Evolutionary conservation across 2,888 invertebrate genomes (phyloP), one percentile per base, ranked within the genome.

Genomic region (Bombylius major): DNA sequence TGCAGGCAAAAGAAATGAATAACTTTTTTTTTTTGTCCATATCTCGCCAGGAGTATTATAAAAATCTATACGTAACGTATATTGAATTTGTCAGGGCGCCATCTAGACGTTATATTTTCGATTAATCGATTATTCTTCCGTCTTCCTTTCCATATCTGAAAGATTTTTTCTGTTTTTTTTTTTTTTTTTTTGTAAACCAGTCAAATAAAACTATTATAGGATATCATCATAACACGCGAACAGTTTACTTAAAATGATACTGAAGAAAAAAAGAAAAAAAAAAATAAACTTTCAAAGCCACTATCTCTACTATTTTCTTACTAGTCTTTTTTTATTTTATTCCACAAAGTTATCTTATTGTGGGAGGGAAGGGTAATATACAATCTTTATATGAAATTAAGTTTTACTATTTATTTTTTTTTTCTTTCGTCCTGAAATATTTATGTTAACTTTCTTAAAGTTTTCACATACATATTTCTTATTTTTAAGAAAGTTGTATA

Each of bases 51-150:
- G 39, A 42, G 39, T 11, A 23, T 23, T 23, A 23, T 23, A 23
- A 23, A 23, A 23, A 23, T 23, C 23, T 23, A n/a, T n/a, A 23
- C 23, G 23, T 23, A 23, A 23, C 23, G 11, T 11, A 11, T 42
- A 50, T 39, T 53, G 54, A 23, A 54, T 57, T 42, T 50, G 54
- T 56, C 51, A 52, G 61, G 85, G 84, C 84, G 84, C 85, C 85
- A 81, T 80, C 78, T 82, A 83, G 84, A 83, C 84, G 84, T 82
- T 82, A 80, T 80, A 77, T 77, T 77, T 80, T 81, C 83, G 84
- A 84, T 85, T 85, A 85, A 85, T 85, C 85, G 85, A 84, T 84
- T 83, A 83, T 83, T 83, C 83, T 83, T 82, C 83, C 63, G 61
- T 61, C 60, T 61, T 59, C 56, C 58, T 65, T 66, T 77, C 77